These are phyloP conservation scores for Aptenodytes patagonicus DNA, from an alignment of 2,113 vertebrate genomes.

Conservation along the genomic window DNA sequence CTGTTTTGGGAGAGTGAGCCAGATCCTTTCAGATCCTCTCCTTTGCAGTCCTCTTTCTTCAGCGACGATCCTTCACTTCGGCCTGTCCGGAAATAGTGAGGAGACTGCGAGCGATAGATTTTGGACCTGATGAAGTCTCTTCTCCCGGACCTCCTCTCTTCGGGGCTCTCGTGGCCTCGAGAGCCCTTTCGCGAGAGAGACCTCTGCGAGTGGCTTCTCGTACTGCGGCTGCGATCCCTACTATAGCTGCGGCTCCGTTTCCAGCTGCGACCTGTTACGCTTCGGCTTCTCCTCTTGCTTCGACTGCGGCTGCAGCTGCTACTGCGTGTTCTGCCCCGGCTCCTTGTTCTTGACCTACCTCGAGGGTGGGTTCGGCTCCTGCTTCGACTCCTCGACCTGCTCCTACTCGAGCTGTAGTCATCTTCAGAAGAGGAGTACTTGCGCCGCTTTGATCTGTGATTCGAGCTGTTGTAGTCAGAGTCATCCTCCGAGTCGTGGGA, in stretches of 20 bases:
- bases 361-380: slow-evolving; percentile 76
- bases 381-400: slow-evolving; percentile 84
- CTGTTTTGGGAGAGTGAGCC: slow-evolving; percentile 69
- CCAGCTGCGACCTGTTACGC: slow-evolving; percentile 76
- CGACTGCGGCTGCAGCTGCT: slow-evolving; percentile 89
- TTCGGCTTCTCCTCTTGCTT: slow-evolving; percentile 83
- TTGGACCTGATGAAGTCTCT: slow-evolving; percentile 92
- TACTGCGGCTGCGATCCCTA: slow-evolving; percentile 81
- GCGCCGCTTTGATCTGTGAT: slow-evolving; percentile 82
- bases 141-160: slow-evolving; percentile 73
- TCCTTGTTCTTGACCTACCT: slow-evolving; percentile 71
- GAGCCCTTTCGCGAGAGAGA: slow-evolving; percentile 80
- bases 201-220: slow-evolving; percentile 86
- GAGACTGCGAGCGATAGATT: slow-evolving; percentile 95
- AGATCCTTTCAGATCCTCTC: slow-evolving; percentile 67
- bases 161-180: slow-evolving; percentile 80
- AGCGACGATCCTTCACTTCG: slow-evolving; percentile 47
- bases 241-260: slow-evolving; percentile 89
- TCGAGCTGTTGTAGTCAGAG: slow-evolving; percentile 88
- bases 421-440: slow-evolving; percentile 85
- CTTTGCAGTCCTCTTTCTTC: slow-evolving; percentile 75
- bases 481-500: slow-evolving; percentile 83
- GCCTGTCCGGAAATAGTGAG: slow-evolving; percentile 77
- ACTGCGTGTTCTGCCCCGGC: slow-evolving; percentile 86
- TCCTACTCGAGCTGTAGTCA: slow-evolving; percentile 81